phyloP scores from a whole-genome alignment of 1,140 invertebrate species.

The Drosophila nigrodunni region DNA sequence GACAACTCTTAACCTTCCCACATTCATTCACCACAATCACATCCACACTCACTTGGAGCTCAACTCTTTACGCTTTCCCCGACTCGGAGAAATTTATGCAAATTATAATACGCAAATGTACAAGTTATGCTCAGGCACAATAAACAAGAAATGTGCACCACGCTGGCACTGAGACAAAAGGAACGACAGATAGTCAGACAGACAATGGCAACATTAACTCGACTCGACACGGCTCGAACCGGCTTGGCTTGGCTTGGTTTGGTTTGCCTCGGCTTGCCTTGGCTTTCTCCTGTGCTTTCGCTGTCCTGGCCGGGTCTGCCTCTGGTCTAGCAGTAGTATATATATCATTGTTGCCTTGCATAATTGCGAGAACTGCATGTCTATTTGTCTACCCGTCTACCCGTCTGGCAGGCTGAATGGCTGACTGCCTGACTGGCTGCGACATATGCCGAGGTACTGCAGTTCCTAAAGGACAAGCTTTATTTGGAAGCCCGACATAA shows the following conservation, averaged over 20 bases:
- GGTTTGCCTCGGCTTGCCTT: neutral
- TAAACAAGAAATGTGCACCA: conserved; percentile 72
- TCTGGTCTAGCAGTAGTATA: conserved; percentile 18
- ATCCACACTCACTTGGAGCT: neutral
- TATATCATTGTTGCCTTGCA: conserved; percentile 50
- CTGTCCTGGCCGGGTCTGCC: conserved; percentile 1
- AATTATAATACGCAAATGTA: conserved; percentile 81
- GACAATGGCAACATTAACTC: conserved; percentile 57
- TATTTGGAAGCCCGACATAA: conserved; percentile 55
- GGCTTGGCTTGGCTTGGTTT: neutral
- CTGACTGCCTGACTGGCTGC: conserved; percentile 11
- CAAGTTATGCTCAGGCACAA: conserved; percentile 71
- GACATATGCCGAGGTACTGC: conserved; percentile 42
- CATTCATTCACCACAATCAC: conserved; percentile 18
- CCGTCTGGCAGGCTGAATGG: neutral
- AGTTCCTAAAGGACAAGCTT: conserved; percentile 12
- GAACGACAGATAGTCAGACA: conserved; percentile 3
- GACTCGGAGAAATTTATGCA: conserved; percentile 70
- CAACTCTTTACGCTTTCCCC: conserved; percentile 8
- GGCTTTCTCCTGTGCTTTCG: conserved; percentile 4
- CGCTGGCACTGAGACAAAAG: conserved; percentile 54
- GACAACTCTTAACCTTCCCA: conserved; percentile 54
- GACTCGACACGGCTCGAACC: conserved; percentile 25
- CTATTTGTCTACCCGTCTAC: conserved; percentile 23
- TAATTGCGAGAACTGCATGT: conserved; percentile 63